These are phyloP conservation scores for Aptenodytes forsteri DNA, from an alignment of 2,113 vertebrate genomes.

Conservation along the genomic window DNA sequence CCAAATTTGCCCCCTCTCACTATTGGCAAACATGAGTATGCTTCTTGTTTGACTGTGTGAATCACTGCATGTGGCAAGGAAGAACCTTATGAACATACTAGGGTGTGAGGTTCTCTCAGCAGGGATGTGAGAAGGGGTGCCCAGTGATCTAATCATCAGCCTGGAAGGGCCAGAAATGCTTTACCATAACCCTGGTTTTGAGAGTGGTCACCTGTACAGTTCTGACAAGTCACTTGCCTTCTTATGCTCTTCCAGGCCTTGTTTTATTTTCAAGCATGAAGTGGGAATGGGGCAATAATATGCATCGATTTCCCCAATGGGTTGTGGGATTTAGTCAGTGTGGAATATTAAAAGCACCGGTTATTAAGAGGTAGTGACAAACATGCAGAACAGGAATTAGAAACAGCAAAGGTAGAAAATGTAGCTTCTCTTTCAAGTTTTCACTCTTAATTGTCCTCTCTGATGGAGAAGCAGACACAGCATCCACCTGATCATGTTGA, in stretches of 20 bases:
- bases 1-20: slow-evolving; percentile 78
- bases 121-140: background rate
- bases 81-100: background rate
- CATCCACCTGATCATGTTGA: background rate
- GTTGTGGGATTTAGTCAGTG: background rate
- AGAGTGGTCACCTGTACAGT: background rate
- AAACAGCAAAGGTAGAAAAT: background rate
- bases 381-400: background rate
- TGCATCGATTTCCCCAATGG: background rate
- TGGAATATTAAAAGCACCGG: background rate
- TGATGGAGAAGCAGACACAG: background rate
- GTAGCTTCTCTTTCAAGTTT: background rate
- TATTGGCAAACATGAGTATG: slow-evolving; percentile 91
- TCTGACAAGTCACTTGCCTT: background rate
- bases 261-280: background rate
- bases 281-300: background rate
- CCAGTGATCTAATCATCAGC: accelerated
- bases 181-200: background rate
- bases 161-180: background rate
- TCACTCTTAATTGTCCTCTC: background rate
- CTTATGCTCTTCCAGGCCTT: background rate
- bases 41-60: background rate
- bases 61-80: background rate
- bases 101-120: background rate
- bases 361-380: background rate